phyloP scores from a whole-genome alignment of 2,113 vertebrate species.

The Bagarius yarrelli region DNA sequence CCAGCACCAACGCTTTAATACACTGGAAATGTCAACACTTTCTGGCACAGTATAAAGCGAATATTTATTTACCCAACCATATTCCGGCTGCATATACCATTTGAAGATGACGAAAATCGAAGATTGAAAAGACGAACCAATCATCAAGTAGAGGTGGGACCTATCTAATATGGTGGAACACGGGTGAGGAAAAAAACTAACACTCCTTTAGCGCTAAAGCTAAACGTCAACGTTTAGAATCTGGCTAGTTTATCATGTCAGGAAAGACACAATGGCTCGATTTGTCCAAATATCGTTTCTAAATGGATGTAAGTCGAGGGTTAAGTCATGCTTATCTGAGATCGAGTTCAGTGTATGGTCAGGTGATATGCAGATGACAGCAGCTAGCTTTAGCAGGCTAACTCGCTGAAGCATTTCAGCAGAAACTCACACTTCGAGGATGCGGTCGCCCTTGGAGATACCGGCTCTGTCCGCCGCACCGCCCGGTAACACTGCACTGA shows the following conservation, averaged over 20 bases:
- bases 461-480: slow-evolving; percentile 92
- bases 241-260: background rate
- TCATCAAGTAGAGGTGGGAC: background rate
- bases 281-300: background rate
- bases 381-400: background rate
- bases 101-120: too few species aligned
- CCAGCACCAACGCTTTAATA: background rate
- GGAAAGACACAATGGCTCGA: too few species aligned
- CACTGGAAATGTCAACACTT: background rate
- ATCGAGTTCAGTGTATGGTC: background rate
- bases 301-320: background rate
- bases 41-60: background rate
- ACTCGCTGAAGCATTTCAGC: background rate
- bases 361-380: background rate
- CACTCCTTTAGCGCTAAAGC: background rate
- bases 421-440: slow-evolving; percentile 92
- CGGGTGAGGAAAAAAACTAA: background rate
- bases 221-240: background rate
- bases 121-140: background rate
- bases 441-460: slow-evolving; percentile 91
- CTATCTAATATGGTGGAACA: background rate
- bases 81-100: background rate
- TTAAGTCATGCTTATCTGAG: background rate
- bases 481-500: slow-evolving; percentile 91
- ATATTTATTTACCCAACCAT: background rate